A percentile compares a stretch with the other conserved stretches of the same genome.
Conservation (phyloP, 2,888 invertebrate species). For the Trachelus troglodyta region DNA sequence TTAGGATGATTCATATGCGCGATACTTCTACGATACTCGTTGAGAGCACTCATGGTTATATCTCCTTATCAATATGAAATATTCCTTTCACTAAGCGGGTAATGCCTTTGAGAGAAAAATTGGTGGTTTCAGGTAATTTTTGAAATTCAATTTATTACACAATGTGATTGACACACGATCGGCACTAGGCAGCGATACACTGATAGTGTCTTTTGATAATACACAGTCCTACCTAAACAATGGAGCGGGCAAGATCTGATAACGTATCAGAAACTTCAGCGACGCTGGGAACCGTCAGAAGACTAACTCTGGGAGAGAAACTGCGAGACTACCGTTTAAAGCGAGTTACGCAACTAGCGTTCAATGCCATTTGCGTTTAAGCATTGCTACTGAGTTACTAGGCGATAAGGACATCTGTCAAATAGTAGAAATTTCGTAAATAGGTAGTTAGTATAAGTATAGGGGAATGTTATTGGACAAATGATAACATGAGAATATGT, state of each 20-base stretch:
- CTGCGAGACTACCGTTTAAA: conserved; percentile 12
- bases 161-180: not conserved
- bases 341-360: conserved; percentile 11
- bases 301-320: not conserved
- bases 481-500: not conserved
- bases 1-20: not conserved
- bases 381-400: not conserved
- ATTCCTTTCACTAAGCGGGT: not conserved
- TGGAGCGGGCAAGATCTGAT: not conserved
- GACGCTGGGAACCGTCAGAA: not conserved
- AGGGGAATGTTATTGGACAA: not conserved
- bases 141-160: not conserved
- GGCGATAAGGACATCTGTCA: not conserved
- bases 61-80: not conserved
- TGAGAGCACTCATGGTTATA: not conserved
- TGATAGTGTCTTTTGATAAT: not conserved
- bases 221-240: not conserved
- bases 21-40: not conserved
- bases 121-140: not conserved
- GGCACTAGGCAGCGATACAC: not conserved
- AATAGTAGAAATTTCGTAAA: not conserved
- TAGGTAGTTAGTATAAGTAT: not conserved
- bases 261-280: not conserved
- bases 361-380: conserved; percentile 20
- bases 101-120: not conserved